Evolutionary conservation across 2,113 vertebrate species (phyloP).

Genomic region (Plecotus auritus): DNA sequence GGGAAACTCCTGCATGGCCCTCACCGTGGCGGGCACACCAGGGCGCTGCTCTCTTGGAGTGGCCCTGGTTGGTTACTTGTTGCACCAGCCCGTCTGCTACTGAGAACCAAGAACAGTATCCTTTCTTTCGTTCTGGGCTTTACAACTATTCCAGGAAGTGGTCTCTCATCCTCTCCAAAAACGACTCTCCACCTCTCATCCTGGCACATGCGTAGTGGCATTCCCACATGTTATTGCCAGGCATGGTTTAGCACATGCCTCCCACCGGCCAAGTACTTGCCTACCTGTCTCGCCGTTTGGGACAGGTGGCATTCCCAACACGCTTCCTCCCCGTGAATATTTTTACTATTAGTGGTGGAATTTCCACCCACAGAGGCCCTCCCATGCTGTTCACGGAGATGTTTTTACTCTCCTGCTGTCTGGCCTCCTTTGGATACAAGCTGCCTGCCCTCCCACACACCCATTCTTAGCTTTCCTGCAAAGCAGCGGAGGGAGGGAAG

Average conservation of each 20-base stretch:
- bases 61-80: background rate
- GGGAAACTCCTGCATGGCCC: too few species aligned
- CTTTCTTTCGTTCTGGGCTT: background rate
- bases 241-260: background rate
- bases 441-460: background rate
- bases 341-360: background rate
- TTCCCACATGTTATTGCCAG: accelerated
- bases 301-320: background rate
- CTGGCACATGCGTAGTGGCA: too few species aligned
- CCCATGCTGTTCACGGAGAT: background rate
- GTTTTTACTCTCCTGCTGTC: background rate
- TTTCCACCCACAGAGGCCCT: background rate
- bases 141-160: background rate
- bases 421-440: background rate
- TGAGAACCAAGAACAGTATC: background rate
- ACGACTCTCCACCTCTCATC: background rate
- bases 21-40: too few species aligned
- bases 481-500: background rate
- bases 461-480: background rate
- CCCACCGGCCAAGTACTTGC: background rate
- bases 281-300: background rate
- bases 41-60: background rate
- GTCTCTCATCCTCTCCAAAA: background rate
- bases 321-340: background rate
- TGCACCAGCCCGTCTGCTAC: background rate